Evolutionary conservation across 1,140 invertebrate genomes (phyloP), one percentile per base, ranked within the genome.

Genomic region (Wasmannia auropunctata): DNA sequence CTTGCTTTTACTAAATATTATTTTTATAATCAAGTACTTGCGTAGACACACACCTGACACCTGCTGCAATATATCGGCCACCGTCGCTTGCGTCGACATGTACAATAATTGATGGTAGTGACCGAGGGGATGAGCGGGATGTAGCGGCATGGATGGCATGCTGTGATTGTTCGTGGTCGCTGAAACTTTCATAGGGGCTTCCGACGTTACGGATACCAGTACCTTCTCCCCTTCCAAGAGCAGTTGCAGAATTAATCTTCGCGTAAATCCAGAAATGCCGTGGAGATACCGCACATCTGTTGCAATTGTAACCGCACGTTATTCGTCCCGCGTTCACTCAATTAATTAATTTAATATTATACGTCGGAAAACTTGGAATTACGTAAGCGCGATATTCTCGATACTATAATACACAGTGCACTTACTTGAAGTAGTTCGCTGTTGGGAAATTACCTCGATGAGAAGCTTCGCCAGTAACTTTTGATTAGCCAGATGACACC

Each of bases 161-260:
- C 90, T 93, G 31, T 92, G 90, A 89, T 88, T 94, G 25, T 90
- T 83, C 3, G 89, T 77, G n/a, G 88, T 90, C 37, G 91, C 91
- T 3, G 93, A 92, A 43, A 93, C 91, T 91, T 94, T 94, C 92
- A 94, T 94, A 5, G 94, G 92, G 16, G 91, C 83, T 80, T 95
- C 95, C 11, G 96, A 97, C 22, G 96, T 96, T 34, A 98, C 95
- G 60, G 97, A 96, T 3, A 98, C 97, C 11, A 97, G 95, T 54
- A 98, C 96, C 88, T 97, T 98, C 93, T 99, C 98, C 92, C 97
- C 97, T 91, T 98, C 98, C 56, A 99, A 94, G 22, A 99, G 95
- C 34, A 99, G 95, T 92, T 98, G 98, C 10, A 99, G 94, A 72
- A 99, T 97, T 37, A 99, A 94, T 80, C 98, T 96, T 28, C 98